Conservation (phyloP, 2,113 vertebrate species). For the Paradoxurus hermaphroditus region DNA sequence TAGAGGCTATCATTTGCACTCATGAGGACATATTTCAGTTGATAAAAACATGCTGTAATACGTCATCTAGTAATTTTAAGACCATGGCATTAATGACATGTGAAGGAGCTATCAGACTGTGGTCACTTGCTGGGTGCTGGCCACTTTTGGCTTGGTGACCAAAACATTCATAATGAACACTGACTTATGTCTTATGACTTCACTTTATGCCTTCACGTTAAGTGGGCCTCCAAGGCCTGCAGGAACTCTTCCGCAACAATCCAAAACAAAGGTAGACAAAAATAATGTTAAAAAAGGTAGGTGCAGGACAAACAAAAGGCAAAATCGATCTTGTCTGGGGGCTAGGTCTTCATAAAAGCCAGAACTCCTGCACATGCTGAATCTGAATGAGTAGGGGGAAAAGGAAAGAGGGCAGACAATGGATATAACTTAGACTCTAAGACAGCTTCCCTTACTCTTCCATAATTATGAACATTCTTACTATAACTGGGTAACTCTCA, state of each 20-base stretch:
- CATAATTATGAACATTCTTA: background rate
- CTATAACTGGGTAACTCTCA: background rate
- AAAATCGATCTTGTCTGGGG: background rate
- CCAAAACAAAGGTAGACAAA: background rate
- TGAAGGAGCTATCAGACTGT: background rate
- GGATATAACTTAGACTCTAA: background rate
- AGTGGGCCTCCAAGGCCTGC: background rate
- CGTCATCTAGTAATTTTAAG: background rate
- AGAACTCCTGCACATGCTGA: background rate
- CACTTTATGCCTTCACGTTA: background rate
- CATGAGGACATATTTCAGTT: background rate
- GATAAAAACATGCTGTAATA: background rate
- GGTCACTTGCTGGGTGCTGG: background rate
- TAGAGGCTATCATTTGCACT: background rate
- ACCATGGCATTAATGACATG: background rate
- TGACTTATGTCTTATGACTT: too few species aligned
- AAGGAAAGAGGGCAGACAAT: background rate
- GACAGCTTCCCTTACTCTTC: background rate
- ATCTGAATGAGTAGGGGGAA: background rate
- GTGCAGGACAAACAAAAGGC: background rate
- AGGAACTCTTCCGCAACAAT: background rate
- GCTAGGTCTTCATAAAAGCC: background rate
- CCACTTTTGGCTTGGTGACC: background rate
- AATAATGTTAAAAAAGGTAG: background rate
- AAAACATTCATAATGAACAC: background rate